A percentile compares a stretch with the other conserved stretches of the same genome.
phyloP scores from a whole-genome alignment of 1,140 invertebrate species.

The Lanistes nyassanus region DNA sequence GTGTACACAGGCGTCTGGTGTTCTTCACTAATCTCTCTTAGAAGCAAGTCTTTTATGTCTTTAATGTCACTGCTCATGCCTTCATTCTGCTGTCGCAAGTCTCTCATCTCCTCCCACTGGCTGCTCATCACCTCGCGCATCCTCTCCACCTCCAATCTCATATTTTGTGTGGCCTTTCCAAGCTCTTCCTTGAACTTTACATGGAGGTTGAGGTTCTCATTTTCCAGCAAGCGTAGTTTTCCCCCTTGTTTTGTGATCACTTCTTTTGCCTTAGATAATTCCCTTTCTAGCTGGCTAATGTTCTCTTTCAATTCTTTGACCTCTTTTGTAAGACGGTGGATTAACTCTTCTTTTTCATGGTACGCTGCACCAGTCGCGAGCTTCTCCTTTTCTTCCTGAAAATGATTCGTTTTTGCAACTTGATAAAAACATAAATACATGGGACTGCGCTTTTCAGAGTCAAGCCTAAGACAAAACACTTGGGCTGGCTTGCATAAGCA shows the following conservation, averaged over 20 bases:
- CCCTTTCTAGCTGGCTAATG: constrained; percentile 39
- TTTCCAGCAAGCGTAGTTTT: constrained; percentile 43
- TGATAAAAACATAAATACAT: too few species aligned
- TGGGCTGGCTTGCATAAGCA: too few species aligned
- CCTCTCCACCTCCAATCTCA: constrained; percentile 47
- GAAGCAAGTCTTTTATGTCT: constrained; percentile 44
- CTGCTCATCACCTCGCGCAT: constrained; percentile 52
- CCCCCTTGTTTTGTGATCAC: constrained; percentile 41
- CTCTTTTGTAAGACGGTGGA: constrained; percentile 21
- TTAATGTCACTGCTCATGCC: constrained; percentile 46
- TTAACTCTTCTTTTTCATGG: constrained; percentile 17
- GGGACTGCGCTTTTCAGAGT: too few species aligned
- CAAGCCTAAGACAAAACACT: too few species aligned
- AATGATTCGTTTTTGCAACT: too few species aligned
- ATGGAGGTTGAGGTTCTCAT: constrained; percentile 45
- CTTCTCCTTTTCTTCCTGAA: constrained; percentile 22
- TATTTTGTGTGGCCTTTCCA: constrained; percentile 35
- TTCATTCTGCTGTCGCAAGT: constrained; percentile 46
- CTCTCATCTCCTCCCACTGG: constrained; percentile 52
- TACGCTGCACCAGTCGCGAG: constrained; percentile 18
- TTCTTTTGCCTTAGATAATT: constrained; percentile 47
- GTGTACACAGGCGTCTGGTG: constrained; percentile 22
- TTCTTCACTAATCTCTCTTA: constrained; percentile 15
- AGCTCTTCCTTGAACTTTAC: constrained; percentile 51
- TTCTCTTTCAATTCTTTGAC: constrained; percentile 39